phyloP scores from a whole-genome alignment of 2,797 vertebrate species.

The Okamejei kenojei region DNA sequence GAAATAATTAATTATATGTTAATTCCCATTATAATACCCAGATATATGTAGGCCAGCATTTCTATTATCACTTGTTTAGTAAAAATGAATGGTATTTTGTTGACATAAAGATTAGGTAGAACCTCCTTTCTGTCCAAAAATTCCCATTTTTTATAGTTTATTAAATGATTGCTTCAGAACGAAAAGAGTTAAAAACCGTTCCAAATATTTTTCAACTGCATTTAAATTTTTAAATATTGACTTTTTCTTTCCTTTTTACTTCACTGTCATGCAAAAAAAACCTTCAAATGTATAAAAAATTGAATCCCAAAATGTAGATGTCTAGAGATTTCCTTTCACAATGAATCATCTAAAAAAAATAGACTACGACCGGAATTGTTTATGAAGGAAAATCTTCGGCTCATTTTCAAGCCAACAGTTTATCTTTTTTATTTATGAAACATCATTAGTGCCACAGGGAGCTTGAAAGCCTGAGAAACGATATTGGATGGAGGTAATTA shows the following conservation, averaged over 20 bases:
- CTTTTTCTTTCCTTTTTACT: background rate
- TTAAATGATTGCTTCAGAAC: background rate
- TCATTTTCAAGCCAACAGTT: conserved; percentile 29
- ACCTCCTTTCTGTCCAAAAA: background rate
- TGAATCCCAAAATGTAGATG: conserved; percentile 24
- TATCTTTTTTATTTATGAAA: conserved; percentile 34
- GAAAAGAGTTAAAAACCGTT: background rate
- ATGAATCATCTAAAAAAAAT: conserved; percentile 31
- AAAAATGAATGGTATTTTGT: background rate
- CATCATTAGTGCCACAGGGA: conserved; percentile 33
- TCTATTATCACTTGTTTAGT: background rate
- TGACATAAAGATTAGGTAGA: background rate
- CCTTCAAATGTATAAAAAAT: conserved; percentile 21
- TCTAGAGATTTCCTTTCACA: conserved; percentile 31
- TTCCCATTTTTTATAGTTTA: background rate
- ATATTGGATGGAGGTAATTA: background rate
- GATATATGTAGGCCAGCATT: background rate
- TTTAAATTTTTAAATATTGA: conserved; percentile 22
- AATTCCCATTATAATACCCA: background rate
- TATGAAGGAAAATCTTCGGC: conserved; percentile 29
- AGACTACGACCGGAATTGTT: conserved; percentile 24
- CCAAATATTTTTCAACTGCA: background rate
- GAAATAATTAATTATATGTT: conserved; percentile 9
- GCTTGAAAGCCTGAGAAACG: conserved; percentile 26
- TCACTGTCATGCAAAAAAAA: background rate